Evolutionary conservation across 1,140 invertebrate species (phyloP).

Genomic region (Heliconius hewitsoni): DNA sequence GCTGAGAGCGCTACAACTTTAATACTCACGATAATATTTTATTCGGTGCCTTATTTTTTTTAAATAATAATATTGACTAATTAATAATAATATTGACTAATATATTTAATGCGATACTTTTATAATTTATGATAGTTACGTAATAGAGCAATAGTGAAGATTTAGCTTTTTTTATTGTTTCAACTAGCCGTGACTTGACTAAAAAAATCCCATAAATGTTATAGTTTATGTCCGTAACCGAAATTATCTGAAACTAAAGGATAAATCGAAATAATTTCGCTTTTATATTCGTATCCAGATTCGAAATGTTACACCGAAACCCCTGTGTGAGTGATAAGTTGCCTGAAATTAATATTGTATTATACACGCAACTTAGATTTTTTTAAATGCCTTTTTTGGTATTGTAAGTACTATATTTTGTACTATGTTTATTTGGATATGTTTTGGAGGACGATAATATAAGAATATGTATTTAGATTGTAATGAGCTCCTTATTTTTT

Average conservation of each 20-base stretch:
- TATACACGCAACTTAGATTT: slow-evolving; percentile 54
- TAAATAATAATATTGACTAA: slow-evolving; percentile 30
- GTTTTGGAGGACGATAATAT: slow-evolving; percentile 78
- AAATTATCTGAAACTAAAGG: slow-evolving; percentile 43
- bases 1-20: slow-evolving; percentile 8
- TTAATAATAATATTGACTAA: no score
- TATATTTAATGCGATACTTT: slow-evolving; percentile 39
- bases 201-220: background rate
- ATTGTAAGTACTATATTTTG: slow-evolving; percentile 58
- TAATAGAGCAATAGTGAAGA: slow-evolving; percentile 34
- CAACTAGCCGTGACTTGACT: slow-evolving; percentile 12
- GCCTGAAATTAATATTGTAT: slow-evolving; percentile 13
- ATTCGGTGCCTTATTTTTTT: slow-evolving; percentile 37
- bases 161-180: slow-evolving; percentile 17
- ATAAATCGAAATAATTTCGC: no score
- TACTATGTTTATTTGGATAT: slow-evolving; percentile 57
- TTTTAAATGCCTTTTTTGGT: slow-evolving; percentile 59
- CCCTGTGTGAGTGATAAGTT: no score
- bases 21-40: slow-evolving; percentile 39
- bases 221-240: no score
- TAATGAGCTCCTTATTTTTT: slow-evolving; percentile 72
- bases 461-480: slow-evolving; percentile 78
- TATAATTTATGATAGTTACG: slow-evolving; percentile 41
- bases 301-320: no score
- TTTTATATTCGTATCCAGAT: no score